A percentile compares a stretch with the other conserved stretches of the same genome.
Evolutionary conservation across 2,113 vertebrate species (phyloP).

Genomic region (Synodontis membranacea): DNA sequence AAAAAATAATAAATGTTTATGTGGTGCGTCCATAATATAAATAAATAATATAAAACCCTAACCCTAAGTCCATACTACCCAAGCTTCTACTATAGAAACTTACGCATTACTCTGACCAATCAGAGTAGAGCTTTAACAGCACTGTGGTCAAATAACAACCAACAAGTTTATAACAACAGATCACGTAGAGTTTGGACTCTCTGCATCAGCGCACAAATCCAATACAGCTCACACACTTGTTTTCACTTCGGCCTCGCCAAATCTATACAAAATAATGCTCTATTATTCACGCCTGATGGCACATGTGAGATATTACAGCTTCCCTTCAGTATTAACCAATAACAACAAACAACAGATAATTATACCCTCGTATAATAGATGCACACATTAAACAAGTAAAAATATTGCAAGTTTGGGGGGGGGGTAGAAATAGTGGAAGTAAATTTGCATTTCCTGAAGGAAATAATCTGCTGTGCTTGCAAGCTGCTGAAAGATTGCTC

Average conservation of each 20-base stretch:
- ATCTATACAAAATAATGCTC: neutral
- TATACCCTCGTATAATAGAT: neutral
- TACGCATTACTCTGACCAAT: neutral
- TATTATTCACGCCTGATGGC: neutral
- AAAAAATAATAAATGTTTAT: too few relatives aligned
- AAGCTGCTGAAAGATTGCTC: neutral
- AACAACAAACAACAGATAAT: conserved; percentile 18
- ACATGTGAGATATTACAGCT: conserved; percentile 2
- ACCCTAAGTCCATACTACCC: neutral
- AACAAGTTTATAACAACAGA: neutral
- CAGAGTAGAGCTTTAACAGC: neutral
- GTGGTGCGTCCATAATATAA: neutral
- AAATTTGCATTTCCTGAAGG: neutral
- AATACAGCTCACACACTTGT: conserved; percentile 4
- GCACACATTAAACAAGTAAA: neutral
- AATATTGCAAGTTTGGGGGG: neutral
- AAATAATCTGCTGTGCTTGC: neutral
- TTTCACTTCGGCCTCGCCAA: neutral
- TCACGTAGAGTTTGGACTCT: neutral
- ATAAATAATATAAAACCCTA: too few relatives aligned
- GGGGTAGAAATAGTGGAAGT: neutral
- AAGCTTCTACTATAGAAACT: neutral
- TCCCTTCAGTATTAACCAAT: neutral
- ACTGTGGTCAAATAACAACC: neutral
- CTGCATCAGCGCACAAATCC: neutral